Percentiles rank a stretch among this genome's conserved stretches.
phyloP scores from a whole-genome alignment of 2,113 vertebrate species.

The Scatophagus argus region DNA sequence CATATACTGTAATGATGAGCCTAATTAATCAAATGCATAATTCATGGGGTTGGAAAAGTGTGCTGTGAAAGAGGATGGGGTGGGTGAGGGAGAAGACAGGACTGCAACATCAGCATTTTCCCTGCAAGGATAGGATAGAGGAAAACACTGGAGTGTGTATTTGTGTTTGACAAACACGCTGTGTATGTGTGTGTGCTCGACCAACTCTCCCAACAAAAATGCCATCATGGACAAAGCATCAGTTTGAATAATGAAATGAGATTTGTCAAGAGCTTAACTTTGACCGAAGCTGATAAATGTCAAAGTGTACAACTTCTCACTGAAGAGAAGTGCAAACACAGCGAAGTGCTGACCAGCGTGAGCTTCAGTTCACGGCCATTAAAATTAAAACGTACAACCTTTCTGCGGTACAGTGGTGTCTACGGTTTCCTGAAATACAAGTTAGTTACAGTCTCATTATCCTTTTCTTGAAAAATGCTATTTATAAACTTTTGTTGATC shows the following conservation, averaged over 20 bases:
- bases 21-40: constrained; percentile 79
- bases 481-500: too few relatives aligned
- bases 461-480: neutral
- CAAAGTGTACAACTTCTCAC: too few relatives aligned
- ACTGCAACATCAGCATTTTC: constrained; percentile 67
- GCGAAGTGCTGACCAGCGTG: neutral
- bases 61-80: constrained; percentile 45
- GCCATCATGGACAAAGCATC: neutral
- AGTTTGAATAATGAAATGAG: constrained; percentile 3
- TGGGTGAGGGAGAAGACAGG: constrained; percentile 19
- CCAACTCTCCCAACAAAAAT: constrained; percentile 7
- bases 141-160: constrained; percentile 5
- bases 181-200: neutral
- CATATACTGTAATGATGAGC: constrained; percentile 61
- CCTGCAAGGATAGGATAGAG: constrained; percentile 17
- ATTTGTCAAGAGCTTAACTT: neutral
- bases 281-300: neutral
- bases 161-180: constrained; percentile 14
- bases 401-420: too few relatives aligned
- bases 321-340: neutral
- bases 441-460: too few relatives aligned
- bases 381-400: too few relatives aligned
- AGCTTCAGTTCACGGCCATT: neutral
- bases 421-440: too few relatives aligned
- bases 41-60: constrained; percentile 66